These are phyloP conservation scores for Drosophila putrida DNA, from an alignment of 2,888 invertebrate genomes.

Conservation along the genomic window DNA sequence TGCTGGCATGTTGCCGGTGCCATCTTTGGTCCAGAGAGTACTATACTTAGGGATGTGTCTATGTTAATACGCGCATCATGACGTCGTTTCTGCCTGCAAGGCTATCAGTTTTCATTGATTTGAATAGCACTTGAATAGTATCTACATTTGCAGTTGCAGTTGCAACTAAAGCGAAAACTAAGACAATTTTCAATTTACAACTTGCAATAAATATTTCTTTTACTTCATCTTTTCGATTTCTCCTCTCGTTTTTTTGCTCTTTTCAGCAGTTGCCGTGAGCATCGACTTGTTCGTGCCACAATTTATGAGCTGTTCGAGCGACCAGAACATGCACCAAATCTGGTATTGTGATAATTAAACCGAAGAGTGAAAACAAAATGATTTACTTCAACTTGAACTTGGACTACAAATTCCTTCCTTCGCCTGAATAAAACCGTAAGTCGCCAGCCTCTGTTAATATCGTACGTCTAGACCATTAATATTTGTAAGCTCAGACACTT, in stretches of 20 bases:
- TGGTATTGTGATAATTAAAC: slow-evolving; percentile 75
- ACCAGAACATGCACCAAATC: slow-evolving; percentile 56
- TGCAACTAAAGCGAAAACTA: slow-evolving; percentile 28
- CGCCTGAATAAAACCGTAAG: background rate
- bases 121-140: slow-evolving; percentile 67
- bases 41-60: slow-evolving; percentile 56
- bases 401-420: background rate
- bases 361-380: slow-evolving; percentile 72
- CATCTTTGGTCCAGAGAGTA: slow-evolving; percentile 64
- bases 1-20: slow-evolving; percentile 78
- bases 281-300: slow-evolving; percentile 61
- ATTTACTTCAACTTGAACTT: slow-evolving; percentile 50
- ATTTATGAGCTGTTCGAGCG: slow-evolving; percentile 66
- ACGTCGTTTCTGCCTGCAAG: slow-evolving; percentile 63
- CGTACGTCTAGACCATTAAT: slow-evolving; percentile 20
- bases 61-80: slow-evolving; percentile 72
- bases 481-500: slow-evolving; percentile 16
- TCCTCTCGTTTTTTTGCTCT: background rate
- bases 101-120: slow-evolving; percentile 80
- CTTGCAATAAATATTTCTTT: slow-evolving; percentile 52
- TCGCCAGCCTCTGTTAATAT: background rate
- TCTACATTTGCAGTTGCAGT: slow-evolving; percentile 21
- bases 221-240: slow-evolving; percentile 19
- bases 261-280: slow-evolving; percentile 55
- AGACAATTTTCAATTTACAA: slow-evolving; percentile 73